Base-by-base conservation (phyloP, 1,140 invertebrate species). In the Chionoecetes opilio region DNA sequence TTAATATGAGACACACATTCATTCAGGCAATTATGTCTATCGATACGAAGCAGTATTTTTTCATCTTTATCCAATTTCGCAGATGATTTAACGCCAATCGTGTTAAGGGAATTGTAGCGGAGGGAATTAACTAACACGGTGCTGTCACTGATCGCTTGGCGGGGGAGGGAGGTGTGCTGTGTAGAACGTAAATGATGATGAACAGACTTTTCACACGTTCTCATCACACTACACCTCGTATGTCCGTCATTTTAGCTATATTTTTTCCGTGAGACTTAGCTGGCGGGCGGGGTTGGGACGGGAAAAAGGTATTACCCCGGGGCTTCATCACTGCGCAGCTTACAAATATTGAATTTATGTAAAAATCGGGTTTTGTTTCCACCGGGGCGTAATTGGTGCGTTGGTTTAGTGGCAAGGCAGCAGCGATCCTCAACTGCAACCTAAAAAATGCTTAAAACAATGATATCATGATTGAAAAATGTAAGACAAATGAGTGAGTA, bases 281-380 rank as follows among this genome's bases (percentile, higher is more conserved):
- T n/a, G 63, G 63, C 11, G 26, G n/a, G 63, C n/a, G 63, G 21
- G 26, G 63, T 21, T 0, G 6, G 63, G 63, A 75, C n/a, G 63
- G n/a, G 14, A 75, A 75, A 75, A 75, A 75, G n/a, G 63, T 75
- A 75, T 75, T 75, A 75, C n/a, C 63, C 63, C 63, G 26, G 63
- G 63, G n/a, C n/a, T 75, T 75, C 63, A 75, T 75, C 63, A 26
- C 0, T 8, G 11, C 21, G 63, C 6, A 17, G 63, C 63, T n/a
- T 75, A 75, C 63, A 75, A 75, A 75, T 75, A 75, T 75, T 75
- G 63, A 75, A 75, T 75, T 75, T 75, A 75, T 75, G 63, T 75
- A 75, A 75, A 75, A 75, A 75, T 75, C 63, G 2, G 26, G n/a
- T 46, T 46, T 46, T n/a, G 46, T 14, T 53, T 53, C 63, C 63